Conservation (phyloP, 2,113 vertebrate genomes). For the Scortum barcoo region DNA sequence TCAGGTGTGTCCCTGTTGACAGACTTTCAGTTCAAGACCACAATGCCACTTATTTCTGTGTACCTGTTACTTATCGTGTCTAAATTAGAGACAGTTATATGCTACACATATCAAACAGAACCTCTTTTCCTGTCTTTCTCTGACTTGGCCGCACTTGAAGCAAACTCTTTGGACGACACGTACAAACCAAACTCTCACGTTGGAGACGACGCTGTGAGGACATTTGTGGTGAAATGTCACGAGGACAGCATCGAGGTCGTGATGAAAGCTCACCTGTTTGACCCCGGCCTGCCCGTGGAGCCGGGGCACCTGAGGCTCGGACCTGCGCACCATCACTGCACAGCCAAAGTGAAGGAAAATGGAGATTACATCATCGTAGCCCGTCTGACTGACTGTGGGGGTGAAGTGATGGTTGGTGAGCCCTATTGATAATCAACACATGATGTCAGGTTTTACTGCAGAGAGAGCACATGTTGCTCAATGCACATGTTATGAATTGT, state of each 20-base stretch:
- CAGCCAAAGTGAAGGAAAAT: neutral
- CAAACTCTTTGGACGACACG: neutral
- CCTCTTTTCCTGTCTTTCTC: conserved; percentile 33
- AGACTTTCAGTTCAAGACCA: neutral
- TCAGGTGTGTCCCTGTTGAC: conserved; percentile 44
- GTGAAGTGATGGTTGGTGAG: conserved; percentile 38
- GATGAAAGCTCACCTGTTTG: conserved; percentile 33
- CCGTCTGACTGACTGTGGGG: conserved; percentile 44
- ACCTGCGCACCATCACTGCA: neutral
- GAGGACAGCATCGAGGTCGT: conserved; percentile 47
- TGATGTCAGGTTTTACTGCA: neutral
- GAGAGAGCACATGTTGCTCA: too few relatives aligned
- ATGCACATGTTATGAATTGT: neutral
- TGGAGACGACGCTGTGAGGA: neutral
- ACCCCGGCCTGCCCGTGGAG: neutral
- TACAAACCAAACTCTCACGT: neutral
- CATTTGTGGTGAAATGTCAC: conserved; percentile 48
- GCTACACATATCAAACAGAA: conserved; percentile 36
- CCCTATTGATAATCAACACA: neutral
- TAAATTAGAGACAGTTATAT: neutral
- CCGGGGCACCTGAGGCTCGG: conserved; percentile 23
- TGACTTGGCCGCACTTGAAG: conserved; percentile 32
- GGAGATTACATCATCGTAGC: conserved; percentile 35
- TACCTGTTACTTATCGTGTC: neutral
- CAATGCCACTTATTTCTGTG: conserved; percentile 3